These are phyloP conservation scores for Uromys caudimaculatus DNA, from an alignment of 2,797 vertebrate species.

Conservation along the genomic window DNA sequence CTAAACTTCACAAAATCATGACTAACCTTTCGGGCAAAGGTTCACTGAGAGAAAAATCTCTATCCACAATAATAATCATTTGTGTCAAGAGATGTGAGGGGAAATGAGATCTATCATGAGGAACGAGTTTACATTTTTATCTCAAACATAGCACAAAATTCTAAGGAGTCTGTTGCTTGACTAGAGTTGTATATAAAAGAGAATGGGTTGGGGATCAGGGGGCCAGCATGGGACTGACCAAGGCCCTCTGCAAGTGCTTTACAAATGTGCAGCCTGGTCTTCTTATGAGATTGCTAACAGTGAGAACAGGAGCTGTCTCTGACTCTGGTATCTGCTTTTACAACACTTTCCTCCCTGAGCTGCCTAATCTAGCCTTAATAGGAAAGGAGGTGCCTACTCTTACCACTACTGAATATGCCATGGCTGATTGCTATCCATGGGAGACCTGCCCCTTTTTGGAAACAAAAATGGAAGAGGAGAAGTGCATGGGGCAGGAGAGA, in stretches of 20 bases:
- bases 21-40: constrained; percentile 73
- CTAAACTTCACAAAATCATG: constrained; percentile 49
- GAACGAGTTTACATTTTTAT: constrained; percentile 33
- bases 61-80: constrained; percentile 64
- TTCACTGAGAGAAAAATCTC: constrained; percentile 71
- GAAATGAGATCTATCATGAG: constrained; percentile 17
- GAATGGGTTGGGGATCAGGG: background rate
- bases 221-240: background rate
- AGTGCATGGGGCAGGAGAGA: background rate
- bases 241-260: background rate
- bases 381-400: background rate
- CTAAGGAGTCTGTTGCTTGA: constrained; percentile 34
- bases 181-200: background rate
- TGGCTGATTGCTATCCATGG: background rate
- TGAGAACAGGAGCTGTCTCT: background rate
- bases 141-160: constrained; percentile 53
- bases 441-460: background rate
- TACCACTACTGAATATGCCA: background rate
- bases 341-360: background rate
- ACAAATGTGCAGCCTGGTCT: background rate
- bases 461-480: background rate
- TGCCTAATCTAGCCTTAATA: background rate
- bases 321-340: background rate
- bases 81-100: constrained; percentile 57
- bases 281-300: background rate